These are phyloP conservation scores for Drosophila melanosoma DNA, from an alignment of 2,888 invertebrate species.

Conservation along the genomic window DNA sequence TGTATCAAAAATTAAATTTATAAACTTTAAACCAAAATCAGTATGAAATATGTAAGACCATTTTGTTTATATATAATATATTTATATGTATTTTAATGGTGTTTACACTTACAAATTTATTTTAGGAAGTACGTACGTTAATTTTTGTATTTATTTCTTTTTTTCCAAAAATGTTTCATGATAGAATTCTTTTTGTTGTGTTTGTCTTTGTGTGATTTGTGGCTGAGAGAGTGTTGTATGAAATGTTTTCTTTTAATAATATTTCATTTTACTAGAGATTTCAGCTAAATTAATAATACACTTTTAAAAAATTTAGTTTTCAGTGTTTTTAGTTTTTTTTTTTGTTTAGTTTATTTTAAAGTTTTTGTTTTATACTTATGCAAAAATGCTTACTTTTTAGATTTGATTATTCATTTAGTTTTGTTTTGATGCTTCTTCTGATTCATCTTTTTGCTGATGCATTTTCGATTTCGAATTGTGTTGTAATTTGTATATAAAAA, in stretches of 20 bases:
- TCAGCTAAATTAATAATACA: conserved; percentile 76
- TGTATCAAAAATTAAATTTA: conserved; percentile 59
- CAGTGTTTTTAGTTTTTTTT: conserved; percentile 41
- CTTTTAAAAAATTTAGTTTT: conserved; percentile 68
- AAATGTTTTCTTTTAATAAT: conserved; percentile 52
- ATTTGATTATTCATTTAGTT: conserved; percentile 59
- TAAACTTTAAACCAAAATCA: conserved; percentile 51
- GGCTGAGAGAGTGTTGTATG: conserved; percentile 37
- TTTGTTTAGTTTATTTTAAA: conserved; percentile 11
- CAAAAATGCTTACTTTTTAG: conserved; percentile 71
- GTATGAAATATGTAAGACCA: conserved; percentile 40
- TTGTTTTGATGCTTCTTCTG: conserved; percentile 47
- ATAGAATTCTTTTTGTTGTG: conserved; percentile 6
- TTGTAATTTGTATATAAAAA: conserved; percentile 69
- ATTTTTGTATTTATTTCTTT: conserved; percentile 24
- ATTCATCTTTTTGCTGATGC: conserved; percentile 35
- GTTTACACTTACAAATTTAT: conserved; percentile 59
- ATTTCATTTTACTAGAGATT: conserved; percentile 71
- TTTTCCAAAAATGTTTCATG: conserved; percentile 15
- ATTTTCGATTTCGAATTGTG: conserved; percentile 37
- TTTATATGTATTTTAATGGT: conserved; percentile 18
- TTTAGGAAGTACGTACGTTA: conserved; percentile 69
- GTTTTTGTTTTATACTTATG: conserved; percentile 46
- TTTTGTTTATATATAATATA: conserved; percentile 26
- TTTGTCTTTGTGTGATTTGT: conserved; percentile 27